Conservation (phyloP, 2,888 invertebrate genomes). For the Himalopsyche anomala region DNA sequence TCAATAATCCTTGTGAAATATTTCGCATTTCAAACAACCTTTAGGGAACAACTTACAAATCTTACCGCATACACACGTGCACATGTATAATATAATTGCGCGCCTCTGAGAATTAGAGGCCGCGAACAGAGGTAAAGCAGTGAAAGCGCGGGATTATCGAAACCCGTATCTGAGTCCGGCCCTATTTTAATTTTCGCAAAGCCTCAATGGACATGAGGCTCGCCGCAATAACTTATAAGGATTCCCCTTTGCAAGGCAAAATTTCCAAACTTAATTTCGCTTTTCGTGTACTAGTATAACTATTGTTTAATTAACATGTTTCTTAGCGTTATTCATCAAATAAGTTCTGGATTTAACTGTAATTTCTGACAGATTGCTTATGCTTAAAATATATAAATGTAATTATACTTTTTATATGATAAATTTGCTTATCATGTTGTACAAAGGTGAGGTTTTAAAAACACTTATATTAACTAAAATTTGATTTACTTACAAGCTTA, state of each 20-base stretch:
- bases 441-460: too few species aligned
- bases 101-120: conserved; percentile 4
- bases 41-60: conserved; percentile 8
- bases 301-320: conserved; percentile 31
- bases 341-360: neutral
- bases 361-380: neutral
- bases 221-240: conserved; percentile 13
- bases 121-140: conserved; percentile 8
- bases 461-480: too few species aligned
- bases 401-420: too few species aligned
- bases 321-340: neutral
- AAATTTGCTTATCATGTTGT: too few species aligned
- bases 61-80: neutral
- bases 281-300: neutral
- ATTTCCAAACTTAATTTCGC: conserved; percentile 31
- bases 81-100: conserved; percentile 6
- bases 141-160: conserved; percentile 29
- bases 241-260: neutral
- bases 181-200: conserved; percentile 23
- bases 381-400: too few species aligned
- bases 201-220: conserved; percentile 24
- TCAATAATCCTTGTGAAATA: neutral
- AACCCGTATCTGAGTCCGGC: neutral
- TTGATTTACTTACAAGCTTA: too few species aligned
- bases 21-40: conserved; percentile 2